Percentiles rank a stretch among this genome's conserved stretches.
Conservation (phyloP, 2,888 invertebrate species). For the Mimas tiliae region DNA sequence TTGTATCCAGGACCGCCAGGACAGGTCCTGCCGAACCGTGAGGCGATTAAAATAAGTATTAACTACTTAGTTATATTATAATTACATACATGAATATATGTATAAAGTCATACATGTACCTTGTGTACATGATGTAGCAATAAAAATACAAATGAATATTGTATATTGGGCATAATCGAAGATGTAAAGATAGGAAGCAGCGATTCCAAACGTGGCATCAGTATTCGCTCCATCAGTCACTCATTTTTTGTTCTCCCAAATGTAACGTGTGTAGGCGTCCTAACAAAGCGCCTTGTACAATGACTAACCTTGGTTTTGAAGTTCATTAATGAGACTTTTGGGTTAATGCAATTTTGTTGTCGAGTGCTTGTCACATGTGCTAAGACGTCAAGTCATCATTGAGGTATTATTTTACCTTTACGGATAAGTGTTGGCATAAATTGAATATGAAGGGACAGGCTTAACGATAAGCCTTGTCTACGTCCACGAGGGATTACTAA, state of each 20-base stretch:
- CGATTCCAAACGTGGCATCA: constrained; percentile 5
- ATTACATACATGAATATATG: too few relatives aligned
- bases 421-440: not conserved
- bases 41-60: too few relatives aligned
- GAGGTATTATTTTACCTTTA: constrained; percentile 13
- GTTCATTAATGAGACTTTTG: constrained; percentile 42
- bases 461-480: constrained; percentile 10
- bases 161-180: constrained; percentile 11
- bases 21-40: too few relatives aligned
- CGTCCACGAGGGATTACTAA: constrained; percentile 7
- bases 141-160: not conserved
- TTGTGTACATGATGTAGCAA: too few relatives aligned
- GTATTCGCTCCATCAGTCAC: constrained; percentile 45
- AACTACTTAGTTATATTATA: too few relatives aligned
- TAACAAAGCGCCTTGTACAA: constrained; percentile 51
- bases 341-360: constrained; percentile 15
- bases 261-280: constrained; percentile 49
- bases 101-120: too few relatives aligned
- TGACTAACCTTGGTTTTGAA: constrained; percentile 53
- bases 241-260: constrained; percentile 51
- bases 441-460: constrained; percentile 2
- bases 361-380: constrained; percentile 15
- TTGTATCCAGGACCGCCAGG: too few relatives aligned
- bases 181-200: constrained; percentile 20
- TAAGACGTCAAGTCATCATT: constrained; percentile 2